Evolutionary conservation across 2,888 invertebrate species (phyloP).

Genomic region (Protula sp.): DNA sequence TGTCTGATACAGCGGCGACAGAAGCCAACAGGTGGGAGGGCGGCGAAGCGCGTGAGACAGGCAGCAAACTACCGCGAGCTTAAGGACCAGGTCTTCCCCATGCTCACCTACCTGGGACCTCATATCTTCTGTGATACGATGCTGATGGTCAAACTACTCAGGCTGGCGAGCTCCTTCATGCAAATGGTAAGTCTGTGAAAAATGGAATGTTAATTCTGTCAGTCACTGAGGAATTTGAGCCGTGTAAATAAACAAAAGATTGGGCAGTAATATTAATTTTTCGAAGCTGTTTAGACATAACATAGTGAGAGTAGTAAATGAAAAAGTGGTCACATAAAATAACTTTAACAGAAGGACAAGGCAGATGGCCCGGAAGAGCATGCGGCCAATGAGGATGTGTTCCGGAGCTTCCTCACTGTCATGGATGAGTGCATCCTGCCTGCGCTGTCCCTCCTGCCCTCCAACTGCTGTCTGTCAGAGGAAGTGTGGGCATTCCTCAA

Average conservation of each 20-base stretch:
- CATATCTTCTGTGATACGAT: slow-evolving; percentile 80
- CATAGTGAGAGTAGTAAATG: no score
- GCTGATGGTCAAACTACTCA: slow-evolving; percentile 77
- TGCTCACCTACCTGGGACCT: slow-evolving; percentile 79
- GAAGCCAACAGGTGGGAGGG: background rate
- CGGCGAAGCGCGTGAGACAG: slow-evolving; percentile 48
- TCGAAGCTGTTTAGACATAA: no score
- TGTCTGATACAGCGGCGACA: slow-evolving; percentile 41
- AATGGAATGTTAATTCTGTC: no score
- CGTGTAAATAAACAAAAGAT: no score
- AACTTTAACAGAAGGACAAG: background rate
- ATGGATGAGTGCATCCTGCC: slow-evolving; percentile 86
- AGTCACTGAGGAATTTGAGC: no score
- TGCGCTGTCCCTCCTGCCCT: slow-evolving; percentile 81
- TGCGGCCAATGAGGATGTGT: slow-evolving; percentile 54
- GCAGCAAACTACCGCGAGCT: slow-evolving; percentile 70
- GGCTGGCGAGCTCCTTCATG: slow-evolving; percentile 58
- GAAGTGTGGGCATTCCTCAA: slow-evolving; percentile 81
- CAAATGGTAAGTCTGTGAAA: slow-evolving; percentile 45
- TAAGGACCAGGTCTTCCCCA: slow-evolving; percentile 73
- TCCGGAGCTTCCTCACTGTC: slow-evolving; percentile 77
- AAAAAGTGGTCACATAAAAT: no score
- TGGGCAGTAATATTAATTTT: no score
- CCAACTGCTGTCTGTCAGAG: slow-evolving; percentile 93
- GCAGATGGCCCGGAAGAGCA: background rate